Evolutionary conservation across 2,113 vertebrate genomes (phyloP).

Genomic region (Zosterops japonicus): DNA sequence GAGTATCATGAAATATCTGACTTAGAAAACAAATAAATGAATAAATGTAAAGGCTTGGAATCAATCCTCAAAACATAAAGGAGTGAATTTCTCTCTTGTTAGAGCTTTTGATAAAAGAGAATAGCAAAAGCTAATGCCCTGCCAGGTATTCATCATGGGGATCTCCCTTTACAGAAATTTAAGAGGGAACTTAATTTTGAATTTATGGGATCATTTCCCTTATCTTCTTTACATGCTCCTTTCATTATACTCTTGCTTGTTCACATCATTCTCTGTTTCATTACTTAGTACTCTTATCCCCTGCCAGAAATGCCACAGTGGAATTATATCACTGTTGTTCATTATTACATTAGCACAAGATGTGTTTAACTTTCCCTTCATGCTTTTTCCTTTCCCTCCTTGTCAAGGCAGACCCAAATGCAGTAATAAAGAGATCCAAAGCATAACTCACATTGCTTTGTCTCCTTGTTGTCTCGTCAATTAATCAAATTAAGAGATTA

Average conservation of each 20-base stretch:
- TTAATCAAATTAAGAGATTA: not conserved
- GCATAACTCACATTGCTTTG: not conserved
- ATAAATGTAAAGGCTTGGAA: not conserved
- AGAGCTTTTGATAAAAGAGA: constrained; percentile 48
- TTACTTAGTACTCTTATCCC: not conserved
- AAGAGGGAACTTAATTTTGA: constrained; percentile 64
- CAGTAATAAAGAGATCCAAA: not conserved
- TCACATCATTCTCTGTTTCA: not conserved
- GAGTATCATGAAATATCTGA: not conserved
- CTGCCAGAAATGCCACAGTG: not conserved
- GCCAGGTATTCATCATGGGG: constrained; percentile 27
- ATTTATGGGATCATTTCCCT: constrained; percentile 33
- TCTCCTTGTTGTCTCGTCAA: not conserved
- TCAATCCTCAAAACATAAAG: not conserved
- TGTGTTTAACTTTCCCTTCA: not conserved
- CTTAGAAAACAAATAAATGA: not conserved
- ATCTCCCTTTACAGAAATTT: constrained; percentile 32
- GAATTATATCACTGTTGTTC: not conserved
- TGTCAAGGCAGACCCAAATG: not conserved
- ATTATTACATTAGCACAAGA: constrained; percentile 8
- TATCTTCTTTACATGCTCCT: not conserved
- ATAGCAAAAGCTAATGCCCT: constrained; percentile 31
- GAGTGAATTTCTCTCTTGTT: not conserved
- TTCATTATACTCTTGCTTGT: constrained; percentile 17
- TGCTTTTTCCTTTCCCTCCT: not conserved